Evolutionary conservation across 2,113 vertebrate species (phyloP).

Genomic region (Lipophrys pholis): DNA sequence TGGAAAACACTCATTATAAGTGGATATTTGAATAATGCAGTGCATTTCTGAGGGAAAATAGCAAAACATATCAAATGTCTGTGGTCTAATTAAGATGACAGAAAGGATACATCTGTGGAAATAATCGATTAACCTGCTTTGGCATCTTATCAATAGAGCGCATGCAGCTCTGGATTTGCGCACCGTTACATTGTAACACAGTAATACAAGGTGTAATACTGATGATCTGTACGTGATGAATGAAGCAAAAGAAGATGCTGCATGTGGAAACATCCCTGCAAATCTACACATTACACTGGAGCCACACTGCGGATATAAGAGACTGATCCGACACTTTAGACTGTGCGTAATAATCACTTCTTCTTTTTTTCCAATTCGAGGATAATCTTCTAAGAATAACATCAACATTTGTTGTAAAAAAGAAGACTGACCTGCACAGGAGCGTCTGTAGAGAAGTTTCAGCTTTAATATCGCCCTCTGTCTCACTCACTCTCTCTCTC

Average conservation of each 20-base stretch:
- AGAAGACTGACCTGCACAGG: constrained; percentile 58
- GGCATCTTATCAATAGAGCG: constrained; percentile 1
- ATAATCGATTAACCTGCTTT: not conserved
- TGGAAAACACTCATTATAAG: not conserved
- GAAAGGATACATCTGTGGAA: not conserved
- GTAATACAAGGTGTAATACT: too few relatives aligned
- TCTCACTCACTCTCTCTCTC: too few relatives aligned
- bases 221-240: not conserved
- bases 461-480: constrained; percentile 13
- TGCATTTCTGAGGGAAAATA: not conserved
- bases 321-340: too few relatives aligned
- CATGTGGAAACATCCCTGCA: too few relatives aligned
- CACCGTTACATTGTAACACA: not conserved
- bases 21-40: not conserved
- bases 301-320: too few relatives aligned
- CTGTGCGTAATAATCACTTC: too few relatives aligned
- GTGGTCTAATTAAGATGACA: not conserved
- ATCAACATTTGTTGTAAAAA: not conserved
- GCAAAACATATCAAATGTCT: not conserved
- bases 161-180: not conserved
- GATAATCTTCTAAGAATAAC: too few relatives aligned
- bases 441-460: constrained; percentile 57
- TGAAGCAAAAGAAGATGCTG: constrained; percentile 3
- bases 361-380: too few relatives aligned
- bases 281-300: too few relatives aligned